Conservation (phyloP, 2,888 invertebrate genomes). For the Hesperia comma region DNA sequence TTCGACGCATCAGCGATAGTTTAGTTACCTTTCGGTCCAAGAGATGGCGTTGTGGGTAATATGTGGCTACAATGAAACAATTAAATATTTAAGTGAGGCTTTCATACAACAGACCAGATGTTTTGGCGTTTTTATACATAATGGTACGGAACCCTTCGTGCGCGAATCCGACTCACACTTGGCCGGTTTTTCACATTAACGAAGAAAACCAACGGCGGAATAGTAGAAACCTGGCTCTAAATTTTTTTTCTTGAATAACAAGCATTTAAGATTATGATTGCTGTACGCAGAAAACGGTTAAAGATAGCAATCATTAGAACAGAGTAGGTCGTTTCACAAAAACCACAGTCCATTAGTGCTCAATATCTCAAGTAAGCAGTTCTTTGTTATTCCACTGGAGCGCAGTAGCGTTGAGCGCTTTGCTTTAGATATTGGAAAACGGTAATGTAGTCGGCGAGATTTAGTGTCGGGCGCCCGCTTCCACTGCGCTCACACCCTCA, state of each 20-base stretch:
- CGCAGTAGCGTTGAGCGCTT: constrained; percentile 65
- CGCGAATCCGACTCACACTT: no score
- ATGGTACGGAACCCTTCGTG: no score
- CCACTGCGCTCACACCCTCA: constrained; percentile 40
- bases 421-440: constrained; percentile 80
- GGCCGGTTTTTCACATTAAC: no score
- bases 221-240: constrained; percentile 8
- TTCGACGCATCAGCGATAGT: no score
- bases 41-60: no score
- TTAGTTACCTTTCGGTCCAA: no score
- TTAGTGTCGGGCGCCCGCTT: constrained; percentile 60
- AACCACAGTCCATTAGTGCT: constrained; percentile 74
- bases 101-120: no score
- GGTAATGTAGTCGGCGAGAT: constrained; percentile 76
- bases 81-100: no score
- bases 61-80: no score
- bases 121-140: no score
- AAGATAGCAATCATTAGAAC: constrained; percentile 46
- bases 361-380: constrained; percentile 75
- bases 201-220: neutral
- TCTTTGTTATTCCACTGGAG: constrained; percentile 79
- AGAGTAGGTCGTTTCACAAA: constrained; percentile 67
- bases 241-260: neutral
- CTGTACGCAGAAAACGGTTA: constrained; percentile 22
- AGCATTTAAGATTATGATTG: constrained; percentile 25